phyloP scores from a whole-genome alignment of 2,797 vertebrate species.

The Spinus olivaceus region DNA sequence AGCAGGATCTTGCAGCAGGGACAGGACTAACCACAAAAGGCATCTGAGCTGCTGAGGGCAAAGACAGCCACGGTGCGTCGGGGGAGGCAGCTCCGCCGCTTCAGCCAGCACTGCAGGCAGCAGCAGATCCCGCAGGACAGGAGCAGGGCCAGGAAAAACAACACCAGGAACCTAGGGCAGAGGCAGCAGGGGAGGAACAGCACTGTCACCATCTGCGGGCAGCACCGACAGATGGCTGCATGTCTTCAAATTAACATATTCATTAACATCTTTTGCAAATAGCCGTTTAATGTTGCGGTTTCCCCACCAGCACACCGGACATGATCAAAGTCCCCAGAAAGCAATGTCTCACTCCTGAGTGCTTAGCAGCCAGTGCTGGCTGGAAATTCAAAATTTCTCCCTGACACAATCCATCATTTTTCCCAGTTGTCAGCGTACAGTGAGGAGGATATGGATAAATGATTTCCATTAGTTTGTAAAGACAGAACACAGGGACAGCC shows the following conservation, averaged over 20 bases:
- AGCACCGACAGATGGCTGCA: background rate
- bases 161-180: slow-evolving; percentile 65
- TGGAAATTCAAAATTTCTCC: slow-evolving; percentile 1
- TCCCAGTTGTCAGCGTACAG: background rate
- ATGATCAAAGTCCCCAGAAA: background rate
- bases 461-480: slow-evolving; percentile 55
- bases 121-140: slow-evolving; percentile 58
- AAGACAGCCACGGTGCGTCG: slow-evolving; percentile 60
- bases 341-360: background rate
- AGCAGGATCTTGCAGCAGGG: background rate
- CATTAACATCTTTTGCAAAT: background rate
- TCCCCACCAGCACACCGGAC: background rate
- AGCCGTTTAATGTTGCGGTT: background rate
- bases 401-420: background rate
- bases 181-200: background rate
- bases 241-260: slow-evolving; percentile 42
- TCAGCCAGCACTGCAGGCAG: slow-evolving; percentile 70
- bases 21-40: slow-evolving; percentile 60
- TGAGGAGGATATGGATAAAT: slow-evolving; percentile 44
- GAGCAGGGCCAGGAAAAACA: slow-evolving; percentile 55
- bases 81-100: background rate
- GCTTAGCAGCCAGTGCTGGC: background rate
- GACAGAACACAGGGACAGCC: slow-evolving; percentile 52
- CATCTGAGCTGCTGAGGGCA: slow-evolving; percentile 56
- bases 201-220: background rate